Evolutionary conservation across 2,888 invertebrate genomes (phyloP).

Genomic region (Acheta domesticus): DNA sequence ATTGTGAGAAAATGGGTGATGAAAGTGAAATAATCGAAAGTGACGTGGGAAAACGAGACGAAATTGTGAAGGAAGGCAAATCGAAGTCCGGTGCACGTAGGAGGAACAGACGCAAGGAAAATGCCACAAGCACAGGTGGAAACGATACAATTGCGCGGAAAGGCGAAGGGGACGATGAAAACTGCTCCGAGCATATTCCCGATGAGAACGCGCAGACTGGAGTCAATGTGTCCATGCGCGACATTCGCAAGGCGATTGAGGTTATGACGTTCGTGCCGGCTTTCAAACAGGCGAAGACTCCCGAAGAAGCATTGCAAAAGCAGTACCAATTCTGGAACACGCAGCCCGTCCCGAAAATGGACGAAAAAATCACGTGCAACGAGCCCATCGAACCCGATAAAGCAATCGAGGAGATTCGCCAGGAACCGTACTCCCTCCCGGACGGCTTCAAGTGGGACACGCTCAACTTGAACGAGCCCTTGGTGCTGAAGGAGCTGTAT

Average conservation of each 20-base stretch:
- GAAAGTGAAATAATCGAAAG: slow-evolving; percentile 50
- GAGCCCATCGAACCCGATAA: background rate
- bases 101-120: slow-evolving; percentile 51
- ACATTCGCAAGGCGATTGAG: slow-evolving; percentile 79
- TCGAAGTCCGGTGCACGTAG: slow-evolving; percentile 49
- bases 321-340: slow-evolving; percentile 18
- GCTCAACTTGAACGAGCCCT: background rate
- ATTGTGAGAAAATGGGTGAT: slow-evolving; percentile 47
- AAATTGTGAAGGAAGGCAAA: slow-evolving; percentile 50
- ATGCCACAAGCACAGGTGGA: slow-evolving; percentile 42
- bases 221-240: slow-evolving; percentile 64
- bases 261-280: slow-evolving; percentile 68
- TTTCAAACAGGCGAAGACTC: too few relatives aligned
- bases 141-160: background rate
- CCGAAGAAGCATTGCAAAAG: background rate
- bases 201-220: slow-evolving; percentile 42
- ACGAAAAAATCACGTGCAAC: background rate
- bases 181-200: slow-evolving; percentile 37
- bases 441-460: slow-evolving; percentile 12
- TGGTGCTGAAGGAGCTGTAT: background rate
- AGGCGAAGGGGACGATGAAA: slow-evolving; percentile 27
- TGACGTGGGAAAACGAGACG: slow-evolving; percentile 51
- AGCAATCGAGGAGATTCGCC: background rate
- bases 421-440: slow-evolving; percentile 1
- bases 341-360: background rate